A percentile compares a stretch with the other conserved stretches of the same genome.
These are phyloP conservation scores for Brachionichthys hirsutus DNA, from an alignment of 2,113 vertebrate genomes.

Conservation along the genomic window DNA sequence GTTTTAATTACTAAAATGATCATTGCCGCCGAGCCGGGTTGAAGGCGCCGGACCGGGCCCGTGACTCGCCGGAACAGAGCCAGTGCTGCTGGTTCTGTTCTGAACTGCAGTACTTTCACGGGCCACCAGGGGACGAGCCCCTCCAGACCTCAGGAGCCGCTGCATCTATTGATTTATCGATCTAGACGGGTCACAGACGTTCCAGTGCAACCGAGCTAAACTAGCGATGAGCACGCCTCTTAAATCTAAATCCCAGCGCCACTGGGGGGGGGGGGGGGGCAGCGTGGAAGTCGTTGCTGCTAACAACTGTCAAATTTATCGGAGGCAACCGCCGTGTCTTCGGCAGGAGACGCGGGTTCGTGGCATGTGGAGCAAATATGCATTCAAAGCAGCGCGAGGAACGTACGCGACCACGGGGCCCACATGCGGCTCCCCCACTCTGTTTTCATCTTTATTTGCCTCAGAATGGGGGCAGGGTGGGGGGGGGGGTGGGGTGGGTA, in stretches of 20 bases:
- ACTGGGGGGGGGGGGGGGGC: not conserved
- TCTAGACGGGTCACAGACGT: no score
- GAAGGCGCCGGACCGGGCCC: slow-evolving; percentile 47
- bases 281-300: not conserved
- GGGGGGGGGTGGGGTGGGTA: no score
- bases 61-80: slow-evolving; percentile 20
- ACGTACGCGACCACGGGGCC: slow-evolving; percentile 41
- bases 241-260: not conserved
- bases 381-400: slow-evolving; percentile 38
- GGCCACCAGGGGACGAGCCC: no score
- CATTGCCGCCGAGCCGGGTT: slow-evolving; percentile 51
- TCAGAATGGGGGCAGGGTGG: slow-evolving; percentile 11
- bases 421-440: slow-evolving; percentile 10
- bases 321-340: not conserved
- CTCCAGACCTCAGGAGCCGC: no score
- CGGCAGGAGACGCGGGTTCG: slow-evolving; percentile 6
- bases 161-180: no score
- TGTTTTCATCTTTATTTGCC: slow-evolving; percentile 22
- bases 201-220: not conserved
- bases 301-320: not conserved
- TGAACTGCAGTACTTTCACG: no score
- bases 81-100: slow-evolving; percentile 22
- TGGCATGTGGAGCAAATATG: slow-evolving; percentile 14
- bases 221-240: not conserved
- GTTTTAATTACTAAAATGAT: slow-evolving; percentile 68